A percentile compares a stretch with the other conserved stretches of the same genome.
Conservation (phyloP, 2,797 vertebrate species). For the Leptodactylus fallax region DNA sequence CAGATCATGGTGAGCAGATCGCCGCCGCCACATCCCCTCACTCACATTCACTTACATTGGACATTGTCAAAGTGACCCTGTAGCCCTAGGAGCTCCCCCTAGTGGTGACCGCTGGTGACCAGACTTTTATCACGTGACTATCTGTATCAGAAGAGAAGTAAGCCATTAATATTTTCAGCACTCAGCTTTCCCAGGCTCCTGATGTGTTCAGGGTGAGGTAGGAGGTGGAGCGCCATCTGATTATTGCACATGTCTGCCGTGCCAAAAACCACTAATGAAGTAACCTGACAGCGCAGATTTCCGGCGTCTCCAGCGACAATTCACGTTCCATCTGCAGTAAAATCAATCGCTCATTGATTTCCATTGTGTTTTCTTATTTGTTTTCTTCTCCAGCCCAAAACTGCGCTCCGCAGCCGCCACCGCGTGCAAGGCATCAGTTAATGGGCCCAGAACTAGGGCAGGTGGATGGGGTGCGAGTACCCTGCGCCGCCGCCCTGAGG, state of each 20-base stretch:
- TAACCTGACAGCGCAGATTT: constrained; percentile 39
- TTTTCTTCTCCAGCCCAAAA: constrained; percentile 34
- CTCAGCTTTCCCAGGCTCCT: neutral
- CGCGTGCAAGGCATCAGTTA: neutral
- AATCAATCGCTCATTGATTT: constrained; percentile 56
- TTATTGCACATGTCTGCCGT: neutral
- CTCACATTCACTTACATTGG: too few species aligned
- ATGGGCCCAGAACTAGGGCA: constrained; percentile 15
- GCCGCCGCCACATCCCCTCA: too few species aligned
- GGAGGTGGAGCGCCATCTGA: too few species aligned
- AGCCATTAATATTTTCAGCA: too few species aligned
- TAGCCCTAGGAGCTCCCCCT: neutral
- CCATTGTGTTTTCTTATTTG: constrained; percentile 51
- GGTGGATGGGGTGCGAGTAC: neutral
- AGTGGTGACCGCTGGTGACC: neutral
- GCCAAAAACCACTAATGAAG: constrained; percentile 40
- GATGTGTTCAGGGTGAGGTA: neutral
- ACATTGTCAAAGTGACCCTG: too few species aligned
- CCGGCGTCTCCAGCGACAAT: too few species aligned
- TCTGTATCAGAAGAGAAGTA: too few species aligned
- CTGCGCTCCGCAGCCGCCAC: neutral
- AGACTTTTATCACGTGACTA: too few species aligned
- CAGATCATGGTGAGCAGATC: too few species aligned
- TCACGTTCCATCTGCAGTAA: constrained; percentile 50
- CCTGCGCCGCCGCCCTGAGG: neutral